Conservation (phyloP, 2,797 vertebrate species). For the Crenuchus spilurus region DNA sequence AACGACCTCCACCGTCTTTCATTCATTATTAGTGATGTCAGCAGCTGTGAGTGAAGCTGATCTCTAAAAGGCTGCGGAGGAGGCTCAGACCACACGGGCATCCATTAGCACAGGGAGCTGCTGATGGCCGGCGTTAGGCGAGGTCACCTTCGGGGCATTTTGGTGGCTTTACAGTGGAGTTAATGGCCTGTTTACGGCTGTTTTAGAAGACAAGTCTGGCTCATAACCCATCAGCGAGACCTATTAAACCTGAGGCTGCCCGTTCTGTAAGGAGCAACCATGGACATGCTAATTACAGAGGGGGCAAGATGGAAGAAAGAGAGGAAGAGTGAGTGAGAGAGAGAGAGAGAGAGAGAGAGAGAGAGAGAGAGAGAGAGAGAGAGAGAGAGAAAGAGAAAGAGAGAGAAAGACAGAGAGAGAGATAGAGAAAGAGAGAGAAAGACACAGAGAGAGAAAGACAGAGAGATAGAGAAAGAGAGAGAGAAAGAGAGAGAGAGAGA, state of each 20-base stretch:
- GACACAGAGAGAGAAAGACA: neutral
- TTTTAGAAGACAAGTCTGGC: slow-evolving; percentile 54
- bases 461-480: neutral
- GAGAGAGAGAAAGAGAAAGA: neutral
- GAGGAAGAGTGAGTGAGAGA: neutral
- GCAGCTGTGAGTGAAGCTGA: neutral
- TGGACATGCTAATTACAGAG: slow-evolving; percentile 62
- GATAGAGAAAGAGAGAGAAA: neutral
- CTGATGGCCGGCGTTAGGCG: neutral
- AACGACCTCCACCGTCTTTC: neutral
- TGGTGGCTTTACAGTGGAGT: slow-evolving; percentile 33
- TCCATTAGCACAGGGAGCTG: slow-evolving; percentile 22
- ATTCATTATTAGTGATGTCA: slow-evolving; percentile 9
- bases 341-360: neutral
- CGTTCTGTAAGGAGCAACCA: slow-evolving; percentile 57
- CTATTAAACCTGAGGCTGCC: slow-evolving; percentile 58
- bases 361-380: neutral
- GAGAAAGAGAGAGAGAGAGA: neutral
- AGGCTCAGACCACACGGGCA: slow-evolving; percentile 18
- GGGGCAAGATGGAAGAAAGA: no score
- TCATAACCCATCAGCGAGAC: slow-evolving; percentile 59
- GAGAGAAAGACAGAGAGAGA: neutral
- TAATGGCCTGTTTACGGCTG: slow-evolving; percentile 56
- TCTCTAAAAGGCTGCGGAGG: neutral
- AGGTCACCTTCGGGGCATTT: slow-evolving; percentile 20